Percentiles rank a stretch among this genome's conserved stretches.
phyloP scores from a whole-genome alignment of 2,113 vertebrate genomes.

The Leucopsar rothschildi region DNA sequence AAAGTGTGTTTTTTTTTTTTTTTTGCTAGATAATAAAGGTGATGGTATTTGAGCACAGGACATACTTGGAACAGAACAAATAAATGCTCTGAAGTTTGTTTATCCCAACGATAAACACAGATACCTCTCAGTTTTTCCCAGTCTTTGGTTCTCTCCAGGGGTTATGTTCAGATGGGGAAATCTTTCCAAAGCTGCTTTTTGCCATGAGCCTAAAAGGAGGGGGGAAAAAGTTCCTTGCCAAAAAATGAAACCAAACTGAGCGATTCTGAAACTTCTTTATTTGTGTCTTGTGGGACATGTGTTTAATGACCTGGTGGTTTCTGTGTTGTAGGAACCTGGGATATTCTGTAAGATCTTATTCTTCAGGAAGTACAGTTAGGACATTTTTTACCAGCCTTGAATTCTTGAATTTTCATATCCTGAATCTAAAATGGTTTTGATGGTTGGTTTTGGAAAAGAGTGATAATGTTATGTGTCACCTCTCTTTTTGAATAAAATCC shows the following conservation, averaged over 20 bases:
- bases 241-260: not conserved
- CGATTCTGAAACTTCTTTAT: not conserved
- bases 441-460: not conserved
- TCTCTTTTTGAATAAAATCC: not conserved
- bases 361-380: not conserved
- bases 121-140: conserved; percentile 5
- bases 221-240: not conserved
- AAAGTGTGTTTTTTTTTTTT: not conserved
- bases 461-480: not conserved
- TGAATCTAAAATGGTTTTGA: not conserved
- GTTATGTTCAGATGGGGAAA: not conserved
- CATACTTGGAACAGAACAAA: not conserved
- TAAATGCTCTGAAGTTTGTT: conserved; percentile 29
- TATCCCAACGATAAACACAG: conserved; percentile 14
- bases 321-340: not conserved
- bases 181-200: conserved; percentile 6
- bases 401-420: not conserved
- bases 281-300: not conserved
- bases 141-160: not conserved
- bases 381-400: not conserved
- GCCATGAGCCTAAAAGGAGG: not conserved
- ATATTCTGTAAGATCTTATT: not conserved
- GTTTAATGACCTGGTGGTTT: not conserved
- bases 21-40: not conserved
- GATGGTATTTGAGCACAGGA: conserved; percentile 3